A percentile compares a stretch with the other conserved stretches of the same genome.
Evolutionary conservation across 2,888 invertebrate genomes (phyloP).

Genomic region (Conistra vaccinii): DNA sequence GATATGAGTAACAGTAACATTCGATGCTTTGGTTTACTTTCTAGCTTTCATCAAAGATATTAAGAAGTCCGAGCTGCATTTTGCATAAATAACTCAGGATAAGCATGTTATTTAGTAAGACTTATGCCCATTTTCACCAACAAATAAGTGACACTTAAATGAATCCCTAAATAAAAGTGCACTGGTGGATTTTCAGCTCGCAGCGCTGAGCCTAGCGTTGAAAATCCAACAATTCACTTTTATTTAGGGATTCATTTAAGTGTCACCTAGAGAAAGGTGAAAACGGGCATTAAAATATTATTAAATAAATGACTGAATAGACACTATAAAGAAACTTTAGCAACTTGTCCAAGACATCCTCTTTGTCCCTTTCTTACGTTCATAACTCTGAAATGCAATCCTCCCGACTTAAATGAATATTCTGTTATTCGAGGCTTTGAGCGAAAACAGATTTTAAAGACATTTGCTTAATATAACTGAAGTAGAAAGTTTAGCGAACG

Average conservation of each 20-base stretch:
- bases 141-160: too few relatives aligned
- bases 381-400: constrained; percentile 41
- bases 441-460: constrained; percentile 54
- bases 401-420: constrained; percentile 30
- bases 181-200: too few relatives aligned
- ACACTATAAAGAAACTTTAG: constrained; percentile 7
- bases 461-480: constrained; percentile 50
- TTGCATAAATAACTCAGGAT: background rate
- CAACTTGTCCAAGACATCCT: constrained; percentile 2
- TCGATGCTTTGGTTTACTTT: background rate
- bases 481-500: constrained; percentile 55
- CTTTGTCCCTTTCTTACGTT: constrained; percentile 16
- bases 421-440: constrained; percentile 38
- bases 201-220: too few relatives aligned
- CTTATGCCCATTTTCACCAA: too few relatives aligned
- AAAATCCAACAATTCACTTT: too few relatives aligned
- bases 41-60: background rate
- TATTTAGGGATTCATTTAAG: too few relatives aligned
- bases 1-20: background rate
- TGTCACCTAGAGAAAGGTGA: too few relatives aligned
- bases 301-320: constrained; percentile 4
- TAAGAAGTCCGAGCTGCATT: background rate
- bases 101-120: background rate
- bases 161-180: too few relatives aligned
- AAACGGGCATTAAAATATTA: too few relatives aligned